A percentile compares a stretch with the other conserved stretches of the same genome.
Evolutionary conservation across 1,140 invertebrate genomes (phyloP).

Genomic region (Odontomachus brunneus): DNA sequence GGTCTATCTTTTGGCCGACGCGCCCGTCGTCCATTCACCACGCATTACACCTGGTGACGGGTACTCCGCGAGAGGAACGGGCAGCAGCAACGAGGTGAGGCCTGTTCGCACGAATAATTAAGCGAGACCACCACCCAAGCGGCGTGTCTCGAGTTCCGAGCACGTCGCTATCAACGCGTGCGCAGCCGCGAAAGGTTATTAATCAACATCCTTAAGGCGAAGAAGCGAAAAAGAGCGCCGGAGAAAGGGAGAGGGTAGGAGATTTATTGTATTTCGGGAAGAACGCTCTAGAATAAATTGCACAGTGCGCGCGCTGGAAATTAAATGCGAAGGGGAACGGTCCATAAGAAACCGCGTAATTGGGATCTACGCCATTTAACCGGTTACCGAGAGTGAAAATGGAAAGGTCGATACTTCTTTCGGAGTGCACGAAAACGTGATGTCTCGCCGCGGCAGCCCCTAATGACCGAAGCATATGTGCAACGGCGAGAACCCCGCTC

Average conservation of each 20-base stretch:
- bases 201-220: conserved; percentile 55
- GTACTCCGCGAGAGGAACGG: conserved; percentile 4
- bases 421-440: background rate
- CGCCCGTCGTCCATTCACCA: conserved; percentile 30
- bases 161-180: conserved; percentile 15
- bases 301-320: background rate
- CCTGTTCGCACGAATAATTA: conserved; percentile 57
- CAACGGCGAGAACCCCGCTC: no score
- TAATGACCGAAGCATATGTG: conserved; percentile 10
- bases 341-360: background rate
- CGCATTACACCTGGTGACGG: conserved; percentile 48
- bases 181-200: conserved; percentile 52
- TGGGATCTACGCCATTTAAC: background rate
- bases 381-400: background rate
- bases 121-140: conserved; percentile 62
- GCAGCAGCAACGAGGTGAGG: conserved; percentile 17
- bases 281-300: conserved; percentile 24
- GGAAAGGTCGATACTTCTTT: conserved; percentile 15
- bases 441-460: background rate
- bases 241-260: background rate
- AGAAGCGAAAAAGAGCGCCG: background rate
- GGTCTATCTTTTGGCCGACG: no score
- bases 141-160: conserved; percentile 32
- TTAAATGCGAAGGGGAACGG: background rate
- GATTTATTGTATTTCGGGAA: background rate